A percentile compares a stretch with the other conserved stretches of the same genome.
phyloP scores from a whole-genome alignment of 1,140 invertebrate genomes.

The Zaprionus kolodkinae region DNA sequence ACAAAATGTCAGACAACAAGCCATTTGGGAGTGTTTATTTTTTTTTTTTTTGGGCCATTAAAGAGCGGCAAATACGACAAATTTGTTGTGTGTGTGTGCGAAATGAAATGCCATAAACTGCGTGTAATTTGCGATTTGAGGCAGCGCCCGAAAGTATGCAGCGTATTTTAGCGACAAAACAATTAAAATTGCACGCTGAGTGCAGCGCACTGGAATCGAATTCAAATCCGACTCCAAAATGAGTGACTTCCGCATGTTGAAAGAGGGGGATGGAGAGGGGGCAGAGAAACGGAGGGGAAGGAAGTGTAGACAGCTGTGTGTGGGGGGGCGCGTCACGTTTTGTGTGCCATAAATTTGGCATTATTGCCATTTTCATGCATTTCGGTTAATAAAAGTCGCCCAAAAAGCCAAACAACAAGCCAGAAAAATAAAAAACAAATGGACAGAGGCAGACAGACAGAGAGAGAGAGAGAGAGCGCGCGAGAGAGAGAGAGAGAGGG shows the following conservation, averaged over 20 bases:
- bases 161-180: conserved; percentile 62
- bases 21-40: conserved; percentile 55
- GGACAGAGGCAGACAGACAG: conserved; percentile 48
- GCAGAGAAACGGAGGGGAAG: not conserved
- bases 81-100: conserved; percentile 29
- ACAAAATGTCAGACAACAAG: conserved; percentile 17
- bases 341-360: conserved; percentile 73
- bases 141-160: conserved; percentile 19
- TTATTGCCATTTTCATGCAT: conserved; percentile 78
- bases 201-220: not conserved
- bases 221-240: conserved; percentile 46
- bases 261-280: not conserved
- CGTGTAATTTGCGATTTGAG: conserved; percentile 31
- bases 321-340: conserved; percentile 70
- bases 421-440: conserved; percentile 21
- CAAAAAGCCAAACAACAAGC: conserved; percentile 38
- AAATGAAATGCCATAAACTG: conserved; percentile 76
- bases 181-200: conserved; percentile 76
- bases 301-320: not conserved
- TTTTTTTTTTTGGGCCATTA: conserved; percentile 36
- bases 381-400: conserved; percentile 73
- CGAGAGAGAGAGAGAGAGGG: conserved; percentile 11
- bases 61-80: conserved; percentile 33
- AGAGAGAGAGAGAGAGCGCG: conserved; percentile 19
- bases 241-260: conserved; percentile 57